Conservation (phyloP, 2,888 invertebrate genomes). For the Sipha maydis region DNA sequence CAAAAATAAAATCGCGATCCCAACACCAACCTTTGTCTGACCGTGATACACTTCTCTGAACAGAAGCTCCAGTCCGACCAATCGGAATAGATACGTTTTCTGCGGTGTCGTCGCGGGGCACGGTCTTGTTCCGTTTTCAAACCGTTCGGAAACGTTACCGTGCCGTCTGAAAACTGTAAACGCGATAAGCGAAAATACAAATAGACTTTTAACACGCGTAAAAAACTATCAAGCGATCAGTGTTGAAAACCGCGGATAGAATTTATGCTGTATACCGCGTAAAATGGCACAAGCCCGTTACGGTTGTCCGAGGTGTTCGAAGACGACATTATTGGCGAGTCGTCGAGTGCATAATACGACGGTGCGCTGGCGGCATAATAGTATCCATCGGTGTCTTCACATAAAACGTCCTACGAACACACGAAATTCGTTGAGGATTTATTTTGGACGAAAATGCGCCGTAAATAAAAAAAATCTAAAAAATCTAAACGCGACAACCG, state of each 20-base stretch:
- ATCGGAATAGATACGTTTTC: constrained; percentile 15
- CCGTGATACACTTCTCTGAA: not conserved
- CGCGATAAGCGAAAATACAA: too few species aligned
- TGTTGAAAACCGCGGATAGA: not conserved
- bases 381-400: not conserved
- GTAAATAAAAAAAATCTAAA: not conserved
- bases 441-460: too few species aligned
- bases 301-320: not conserved
- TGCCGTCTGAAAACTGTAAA: not conserved
- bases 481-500: too few species aligned
- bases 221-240: not conserved
- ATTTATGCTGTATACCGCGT: not conserved
- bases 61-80: constrained; percentile 50
- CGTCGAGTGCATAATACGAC: not conserved
- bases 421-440: too few species aligned
- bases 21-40: constrained; percentile 25
- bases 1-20: not conserved
- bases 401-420: not conserved
- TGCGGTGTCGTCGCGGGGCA: not conserved
- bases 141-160: not conserved
- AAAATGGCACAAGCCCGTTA: not conserved
- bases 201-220: too few species aligned
- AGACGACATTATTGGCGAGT: not conserved
- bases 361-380: not conserved
- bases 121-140: not conserved